Evolutionary conservation across 2,888 invertebrate species (phyloP).

Genomic region (Drymonia ruficornis): DNA sequence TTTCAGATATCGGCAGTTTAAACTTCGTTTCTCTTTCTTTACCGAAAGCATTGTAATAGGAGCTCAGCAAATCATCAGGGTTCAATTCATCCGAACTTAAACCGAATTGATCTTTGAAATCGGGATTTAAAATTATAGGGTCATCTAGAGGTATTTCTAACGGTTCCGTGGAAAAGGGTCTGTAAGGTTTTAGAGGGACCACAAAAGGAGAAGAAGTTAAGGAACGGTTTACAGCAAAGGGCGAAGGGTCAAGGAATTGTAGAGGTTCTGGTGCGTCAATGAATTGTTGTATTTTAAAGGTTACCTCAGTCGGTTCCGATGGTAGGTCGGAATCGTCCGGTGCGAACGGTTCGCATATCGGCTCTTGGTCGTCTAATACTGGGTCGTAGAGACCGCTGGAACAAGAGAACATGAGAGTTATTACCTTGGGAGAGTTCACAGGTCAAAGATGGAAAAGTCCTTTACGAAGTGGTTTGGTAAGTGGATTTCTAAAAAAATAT

Average conservation of each 20-base stretch:
- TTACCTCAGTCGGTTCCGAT: constrained; percentile 74
- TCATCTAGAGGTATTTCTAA: constrained; percentile 66
- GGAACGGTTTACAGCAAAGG: constrained; percentile 43
- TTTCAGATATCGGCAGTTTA: constrained; percentile 68
- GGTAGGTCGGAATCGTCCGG: constrained; percentile 70
- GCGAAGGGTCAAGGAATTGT: constrained; percentile 3
- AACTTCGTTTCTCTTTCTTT: constrained; percentile 47
- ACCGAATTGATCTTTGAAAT: constrained; percentile 61
- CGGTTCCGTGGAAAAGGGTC: constrained; percentile 71
- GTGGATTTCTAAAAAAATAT: no score
- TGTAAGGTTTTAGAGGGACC: constrained; percentile 56
- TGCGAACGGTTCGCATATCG: constrained; percentile 65
- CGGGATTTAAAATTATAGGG: constrained; percentile 69
- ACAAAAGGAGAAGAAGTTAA: constrained; percentile 61
- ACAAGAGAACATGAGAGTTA: constrained; percentile 23
- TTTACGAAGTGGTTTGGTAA: no score
- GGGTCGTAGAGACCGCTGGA: constrained; percentile 77
- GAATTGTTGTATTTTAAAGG: constrained; percentile 52
- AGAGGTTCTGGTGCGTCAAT: constrained; percentile 34
- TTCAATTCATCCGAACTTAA: constrained; percentile 38
- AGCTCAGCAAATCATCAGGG: constrained; percentile 42
- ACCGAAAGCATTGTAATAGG: constrained; percentile 13
- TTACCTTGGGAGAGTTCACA: no score
- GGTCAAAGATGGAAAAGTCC: no score
- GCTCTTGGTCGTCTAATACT: constrained; percentile 71